Evolutionary conservation across 2,888 invertebrate species (phyloP).

Genomic region (Papilio protenor): DNA sequence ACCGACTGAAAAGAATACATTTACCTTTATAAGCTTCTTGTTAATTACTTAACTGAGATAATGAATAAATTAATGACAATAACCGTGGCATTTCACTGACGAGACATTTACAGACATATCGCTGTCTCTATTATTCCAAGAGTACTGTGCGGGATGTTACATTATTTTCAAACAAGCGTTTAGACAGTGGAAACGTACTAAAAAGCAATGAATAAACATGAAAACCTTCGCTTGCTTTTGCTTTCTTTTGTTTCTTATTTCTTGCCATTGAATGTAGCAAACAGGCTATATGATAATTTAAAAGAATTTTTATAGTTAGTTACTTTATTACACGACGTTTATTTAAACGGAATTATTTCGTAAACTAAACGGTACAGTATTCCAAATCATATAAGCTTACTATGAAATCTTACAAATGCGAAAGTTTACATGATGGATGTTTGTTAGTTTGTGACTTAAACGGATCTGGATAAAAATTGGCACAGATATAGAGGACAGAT

Average conservation of each 20-base stretch:
- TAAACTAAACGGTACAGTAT: too few relatives aligned
- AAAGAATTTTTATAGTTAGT: too few relatives aligned
- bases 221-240: background rate
- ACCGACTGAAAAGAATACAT: conserved; percentile 10
- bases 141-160: too few relatives aligned
- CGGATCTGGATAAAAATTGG: too few relatives aligned
- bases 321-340: too few relatives aligned
- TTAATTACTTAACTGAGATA: conserved; percentile 15
- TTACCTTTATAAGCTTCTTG: conserved; percentile 24
- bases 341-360: too few relatives aligned
- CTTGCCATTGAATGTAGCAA: background rate
- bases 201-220: background rate
- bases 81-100: background rate
- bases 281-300: background rate
- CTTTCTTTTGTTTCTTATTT: background rate
- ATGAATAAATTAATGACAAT: conserved; percentile 13
- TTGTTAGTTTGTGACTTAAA: too few relatives aligned
- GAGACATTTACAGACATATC: background rate
- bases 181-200: background rate
- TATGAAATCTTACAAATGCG: too few relatives aligned
- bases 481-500: too few relatives aligned
- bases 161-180: background rate
- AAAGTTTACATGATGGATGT: too few relatives aligned
- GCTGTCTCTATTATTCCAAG: background rate
- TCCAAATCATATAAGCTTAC: too few relatives aligned